Percentiles rank a stretch among this genome's conserved stretches.
These are phyloP conservation scores for Pica pica DNA, from an alignment of 2,113 vertebrate species.

Conservation along the genomic window DNA sequence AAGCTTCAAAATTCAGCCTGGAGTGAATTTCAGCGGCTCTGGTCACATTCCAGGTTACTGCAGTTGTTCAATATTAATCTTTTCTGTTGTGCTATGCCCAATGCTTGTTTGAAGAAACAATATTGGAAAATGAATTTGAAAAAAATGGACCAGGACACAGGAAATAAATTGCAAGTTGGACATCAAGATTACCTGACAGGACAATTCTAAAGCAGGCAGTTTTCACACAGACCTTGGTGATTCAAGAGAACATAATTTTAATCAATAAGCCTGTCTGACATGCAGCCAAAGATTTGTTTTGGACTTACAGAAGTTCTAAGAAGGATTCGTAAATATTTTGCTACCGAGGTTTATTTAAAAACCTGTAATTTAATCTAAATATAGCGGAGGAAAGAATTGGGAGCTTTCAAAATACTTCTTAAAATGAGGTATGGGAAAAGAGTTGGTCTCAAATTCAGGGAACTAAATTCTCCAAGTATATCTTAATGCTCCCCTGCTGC, in stretches of 20 bases:
- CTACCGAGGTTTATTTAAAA: not conserved
- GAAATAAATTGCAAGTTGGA: not conserved
- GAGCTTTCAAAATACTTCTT: not conserved
- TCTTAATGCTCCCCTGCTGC: not conserved
- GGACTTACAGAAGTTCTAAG: not conserved
- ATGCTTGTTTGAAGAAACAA: not conserved
- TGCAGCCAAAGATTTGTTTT: not conserved
- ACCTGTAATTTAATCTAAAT: not conserved
- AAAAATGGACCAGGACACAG: not conserved
- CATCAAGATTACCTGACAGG: not conserved
- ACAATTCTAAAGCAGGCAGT: not conserved
- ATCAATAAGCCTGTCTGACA: not conserved
- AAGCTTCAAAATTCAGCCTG: not conserved
- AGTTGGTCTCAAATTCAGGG: not conserved
- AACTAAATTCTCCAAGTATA: not conserved
- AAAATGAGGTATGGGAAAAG: not conserved
- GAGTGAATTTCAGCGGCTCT: not conserved
- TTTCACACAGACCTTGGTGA: not conserved
- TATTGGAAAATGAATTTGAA: not conserved
- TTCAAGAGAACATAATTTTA: not conserved
- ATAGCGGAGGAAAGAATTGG: fast-evolving
- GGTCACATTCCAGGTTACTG: not conserved
- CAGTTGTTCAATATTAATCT: not conserved
- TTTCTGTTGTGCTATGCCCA: fast-evolving
- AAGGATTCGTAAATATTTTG: not conserved